These are phyloP conservation scores for Hippoglossus stenolepis DNA, from an alignment of 2,113 vertebrate genomes.

Conservation along the genomic window DNA sequence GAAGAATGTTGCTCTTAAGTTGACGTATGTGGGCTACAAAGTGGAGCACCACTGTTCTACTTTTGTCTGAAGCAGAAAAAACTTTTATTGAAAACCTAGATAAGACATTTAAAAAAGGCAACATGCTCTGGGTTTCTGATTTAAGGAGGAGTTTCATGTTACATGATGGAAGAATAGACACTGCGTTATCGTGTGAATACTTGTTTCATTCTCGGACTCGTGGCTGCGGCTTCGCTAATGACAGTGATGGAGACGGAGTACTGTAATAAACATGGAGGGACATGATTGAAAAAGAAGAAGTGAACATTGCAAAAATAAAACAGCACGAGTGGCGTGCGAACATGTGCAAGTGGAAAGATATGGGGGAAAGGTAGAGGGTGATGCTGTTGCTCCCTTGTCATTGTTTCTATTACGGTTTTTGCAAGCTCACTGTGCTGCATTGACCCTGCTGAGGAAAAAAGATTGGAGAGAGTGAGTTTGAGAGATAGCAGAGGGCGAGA, in stretches of 20 bases:
- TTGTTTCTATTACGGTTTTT: slow-evolving; percentile 42
- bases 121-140: neutral
- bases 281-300: neutral
- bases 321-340: neutral
- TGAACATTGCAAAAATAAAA: neutral
- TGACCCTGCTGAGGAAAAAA: slow-evolving; percentile 43
- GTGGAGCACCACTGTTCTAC: slow-evolving; percentile 59
- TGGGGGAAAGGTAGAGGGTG: neutral
- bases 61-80: slow-evolving; percentile 24
- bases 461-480: slow-evolving; percentile 10
- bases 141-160: neutral
- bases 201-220: neutral
- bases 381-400: slow-evolving; percentile 16
- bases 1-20: neutral
- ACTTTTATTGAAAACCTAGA: slow-evolving; percentile 3
- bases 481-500: slow-evolving; percentile 20
- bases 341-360: neutral
- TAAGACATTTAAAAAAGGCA: neutral
- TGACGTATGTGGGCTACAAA: slow-evolving; percentile 63
- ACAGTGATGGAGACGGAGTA: neutral
- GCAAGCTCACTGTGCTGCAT: slow-evolving; percentile 67
- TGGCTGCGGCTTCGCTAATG: slow-evolving; percentile 2
- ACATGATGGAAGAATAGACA: neutral
- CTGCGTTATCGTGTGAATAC: neutral
- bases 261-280: neutral